Evolutionary conservation across 2,797 vertebrate genomes (phyloP).

Genomic region (Picus viridis): DNA sequence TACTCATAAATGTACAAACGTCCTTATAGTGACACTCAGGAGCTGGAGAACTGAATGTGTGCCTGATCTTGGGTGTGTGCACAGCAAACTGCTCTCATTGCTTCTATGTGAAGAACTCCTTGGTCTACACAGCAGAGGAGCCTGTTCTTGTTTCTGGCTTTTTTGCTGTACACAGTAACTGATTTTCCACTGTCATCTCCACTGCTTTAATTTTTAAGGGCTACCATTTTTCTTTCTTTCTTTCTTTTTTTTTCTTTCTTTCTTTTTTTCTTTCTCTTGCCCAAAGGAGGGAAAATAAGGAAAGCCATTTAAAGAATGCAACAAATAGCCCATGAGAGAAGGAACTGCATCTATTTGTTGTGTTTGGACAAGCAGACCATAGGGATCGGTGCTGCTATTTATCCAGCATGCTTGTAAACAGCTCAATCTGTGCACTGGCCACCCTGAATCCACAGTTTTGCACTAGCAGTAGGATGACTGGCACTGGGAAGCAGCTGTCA

Average conservation of each 20-base stretch:
- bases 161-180: neutral
- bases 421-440: conserved; percentile 1
- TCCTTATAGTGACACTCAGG: neutral
- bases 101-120: neutral
- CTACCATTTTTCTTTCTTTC: neutral
- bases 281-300: neutral
- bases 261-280: neutral
- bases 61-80: neutral
- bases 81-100: neutral
- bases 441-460: neutral
- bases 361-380: neutral
- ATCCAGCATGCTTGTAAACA: neutral
- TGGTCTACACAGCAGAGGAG: neutral
- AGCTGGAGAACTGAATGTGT: neutral
- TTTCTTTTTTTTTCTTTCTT: neutral
- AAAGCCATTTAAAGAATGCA: neutral
- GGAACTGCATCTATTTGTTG: neutral
- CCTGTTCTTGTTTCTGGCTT: neutral
- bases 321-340: neutral
- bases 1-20: neutral
- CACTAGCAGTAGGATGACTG: neutral
- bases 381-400: neutral
- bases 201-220: neutral
- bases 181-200: neutral
- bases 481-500: conserved; percentile 24